Conservation (phyloP, 2,888 invertebrate species). For the Acanthococcus lagerstroemiae region DNA sequence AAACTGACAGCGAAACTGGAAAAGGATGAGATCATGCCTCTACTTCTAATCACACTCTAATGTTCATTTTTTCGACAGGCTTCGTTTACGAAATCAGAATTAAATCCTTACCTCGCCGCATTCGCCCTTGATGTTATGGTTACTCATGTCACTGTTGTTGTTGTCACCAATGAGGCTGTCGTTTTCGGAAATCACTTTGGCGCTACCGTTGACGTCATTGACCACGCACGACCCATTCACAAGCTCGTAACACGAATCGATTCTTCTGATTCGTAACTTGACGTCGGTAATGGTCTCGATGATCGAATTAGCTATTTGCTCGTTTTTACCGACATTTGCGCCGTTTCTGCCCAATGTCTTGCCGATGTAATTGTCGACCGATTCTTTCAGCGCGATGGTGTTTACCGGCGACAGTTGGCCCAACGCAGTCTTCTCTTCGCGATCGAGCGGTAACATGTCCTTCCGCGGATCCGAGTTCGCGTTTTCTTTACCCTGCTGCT, state of each 20-base stretch:
- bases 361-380: neutral
- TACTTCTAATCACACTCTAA: too few species aligned
- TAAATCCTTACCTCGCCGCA: neutral
- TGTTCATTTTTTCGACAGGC: too few species aligned
- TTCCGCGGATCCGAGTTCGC: neutral
- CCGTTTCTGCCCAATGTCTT: slow-evolving; percentile 10
- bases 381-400: neutral
- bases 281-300: neutral
- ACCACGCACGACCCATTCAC: slow-evolving; percentile 7
- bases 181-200: neutral
- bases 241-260: slow-evolving; percentile 3
- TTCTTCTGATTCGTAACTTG: slow-evolving; percentile 9
- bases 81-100: too few species aligned
- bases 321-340: neutral
- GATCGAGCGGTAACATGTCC: neutral
- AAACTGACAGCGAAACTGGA: too few species aligned
- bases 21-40: too few species aligned
- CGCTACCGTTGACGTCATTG: neutral
- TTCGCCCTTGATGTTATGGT: neutral
- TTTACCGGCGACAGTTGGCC: neutral
- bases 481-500: slow-evolving; percentile 1
- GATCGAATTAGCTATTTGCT: slow-evolving; percentile 9
- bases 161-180: neutral
- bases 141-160: neutral
- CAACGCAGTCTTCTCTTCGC: neutral